Base-by-base conservation (phyloP, 1,140 invertebrate species). In the Drosophila simulans region DNA sequence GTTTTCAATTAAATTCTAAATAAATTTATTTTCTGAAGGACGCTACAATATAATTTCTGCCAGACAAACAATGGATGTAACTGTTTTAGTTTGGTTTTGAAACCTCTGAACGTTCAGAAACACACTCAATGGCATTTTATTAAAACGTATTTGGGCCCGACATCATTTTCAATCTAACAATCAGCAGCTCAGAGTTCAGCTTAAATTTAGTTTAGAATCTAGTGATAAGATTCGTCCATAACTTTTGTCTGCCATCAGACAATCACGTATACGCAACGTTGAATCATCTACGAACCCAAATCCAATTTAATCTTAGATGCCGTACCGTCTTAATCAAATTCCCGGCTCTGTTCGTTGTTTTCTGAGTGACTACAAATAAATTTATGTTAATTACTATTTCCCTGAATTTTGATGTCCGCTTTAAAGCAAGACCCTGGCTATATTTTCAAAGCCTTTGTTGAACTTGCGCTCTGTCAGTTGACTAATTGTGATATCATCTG, bases 401-500 rank as follows among this genome's bases (percentile, higher is more conserved):
- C 43, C 49, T 34, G n/a, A 55, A 51, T 31, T 45, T 40, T 42
- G 49, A 64, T 53, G 49, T n/a, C 34, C 69, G 40, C 25, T 66
- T 63, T 48, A 68, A 51, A 51, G 53, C 66, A 42, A 51, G 59
- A 49, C 46, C 37, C 46, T 22, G 35, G 51, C 57, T 35, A 15
- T 43, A 55, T 49, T 64, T 59, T 66, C 55, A 66, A 65, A 59
- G 65, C 64, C 70, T 49, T 27, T 37, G 55, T 55, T 62, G 20
- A 34, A 22, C 35, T 63, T 51, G 64, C 64, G 60, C 60, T 63
- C 60, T 42, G 60, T 59, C 37, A 49, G 58, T 49, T 51, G 45
- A 65, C 73, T 80, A 85, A 88, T 88, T 88, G 71, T 85, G 79
- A 82, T 71, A 86, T 86, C 83, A 88, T 81, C 62, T 74, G 55